Conservation (phyloP, 1,140 invertebrate genomes). For the Orussus abietinus region DNA sequence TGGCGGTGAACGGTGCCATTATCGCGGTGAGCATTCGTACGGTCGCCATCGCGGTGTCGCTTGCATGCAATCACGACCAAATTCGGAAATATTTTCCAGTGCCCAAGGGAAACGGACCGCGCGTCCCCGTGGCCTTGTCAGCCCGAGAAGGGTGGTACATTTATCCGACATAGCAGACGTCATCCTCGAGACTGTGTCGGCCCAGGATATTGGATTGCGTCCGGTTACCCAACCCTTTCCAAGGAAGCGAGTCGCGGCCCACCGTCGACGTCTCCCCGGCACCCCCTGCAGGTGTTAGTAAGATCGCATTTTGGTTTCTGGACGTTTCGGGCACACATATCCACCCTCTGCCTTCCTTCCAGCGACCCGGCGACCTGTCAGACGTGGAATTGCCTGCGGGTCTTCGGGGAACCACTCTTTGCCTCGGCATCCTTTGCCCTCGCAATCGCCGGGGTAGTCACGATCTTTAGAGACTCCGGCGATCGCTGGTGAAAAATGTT, state of each 20-base stretch:
- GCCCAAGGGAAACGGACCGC: no score
- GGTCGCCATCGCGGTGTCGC: no score
- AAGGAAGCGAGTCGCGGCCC: no score
- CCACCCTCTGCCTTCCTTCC: slow-evolving; percentile 11
- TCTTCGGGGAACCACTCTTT: slow-evolving; percentile 13
- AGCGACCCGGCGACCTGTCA: slow-evolving; percentile 18
- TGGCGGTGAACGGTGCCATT: no score
- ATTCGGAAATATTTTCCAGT: no score
- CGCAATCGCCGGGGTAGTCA: slow-evolving; percentile 11
- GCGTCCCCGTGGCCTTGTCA: no score
- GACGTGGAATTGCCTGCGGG: slow-evolving; percentile 25
- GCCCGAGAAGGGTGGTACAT: slow-evolving; percentile 18
- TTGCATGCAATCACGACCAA: no score
- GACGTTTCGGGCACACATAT: not conserved
- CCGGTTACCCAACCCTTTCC: slow-evolving; percentile 31
- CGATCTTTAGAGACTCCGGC: not conserved
- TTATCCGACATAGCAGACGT: slow-evolving; percentile 15
- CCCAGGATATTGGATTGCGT: slow-evolving; percentile 31
- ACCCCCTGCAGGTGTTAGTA: slow-evolving; percentile 16
- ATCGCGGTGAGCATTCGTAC: no score
- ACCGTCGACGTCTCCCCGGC: slow-evolving; percentile 7
- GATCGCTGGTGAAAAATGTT: slow-evolving; percentile 14
- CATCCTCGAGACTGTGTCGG: slow-evolving; percentile 20
- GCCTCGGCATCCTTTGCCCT: slow-evolving; percentile 15
- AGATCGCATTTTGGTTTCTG: slow-evolving; percentile 13